Percentiles rank a stretch among this genome's conserved stretches.
These are phyloP conservation scores for Carlito syrichta DNA, from an alignment of 2,113 vertebrate species.

Conservation along the genomic window DNA sequence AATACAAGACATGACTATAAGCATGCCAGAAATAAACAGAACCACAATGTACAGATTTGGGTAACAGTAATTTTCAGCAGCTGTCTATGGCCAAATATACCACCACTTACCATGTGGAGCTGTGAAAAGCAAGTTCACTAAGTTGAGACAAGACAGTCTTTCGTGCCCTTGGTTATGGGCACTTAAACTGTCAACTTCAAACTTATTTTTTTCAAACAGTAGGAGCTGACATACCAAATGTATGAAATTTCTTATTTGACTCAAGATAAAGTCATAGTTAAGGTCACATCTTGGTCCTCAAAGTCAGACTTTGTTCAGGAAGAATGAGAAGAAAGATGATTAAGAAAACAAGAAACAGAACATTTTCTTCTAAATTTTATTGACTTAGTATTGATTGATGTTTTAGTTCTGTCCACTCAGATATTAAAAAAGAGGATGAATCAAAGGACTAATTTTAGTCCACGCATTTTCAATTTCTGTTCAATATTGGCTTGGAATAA, in stretches of 20 bases:
- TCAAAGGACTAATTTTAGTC: constrained; percentile 28
- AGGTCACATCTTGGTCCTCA: background rate
- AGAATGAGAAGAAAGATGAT: constrained; percentile 21
- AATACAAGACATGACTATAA: background rate
- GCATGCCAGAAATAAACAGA: background rate
- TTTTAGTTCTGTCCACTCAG: constrained; percentile 46
- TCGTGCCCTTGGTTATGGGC: background rate
- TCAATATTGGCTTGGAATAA: constrained; percentile 3
- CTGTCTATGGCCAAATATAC: background rate
- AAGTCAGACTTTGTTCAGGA: constrained; percentile 14
- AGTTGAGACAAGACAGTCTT: background rate
- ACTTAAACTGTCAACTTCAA: background rate
- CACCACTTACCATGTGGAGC: background rate
- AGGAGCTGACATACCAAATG: background rate
- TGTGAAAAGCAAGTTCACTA: background rate
- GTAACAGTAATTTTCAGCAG: background rate
- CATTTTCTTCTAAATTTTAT: constrained; percentile 44
- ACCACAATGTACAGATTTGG: background rate
- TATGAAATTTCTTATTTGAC: background rate
- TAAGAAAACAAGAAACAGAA: constrained; percentile 12
- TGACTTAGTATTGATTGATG: constrained; percentile 54
- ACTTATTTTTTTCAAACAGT: background rate
- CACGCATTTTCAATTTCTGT: constrained; percentile 18
- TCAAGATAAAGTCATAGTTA: constrained; percentile 31
- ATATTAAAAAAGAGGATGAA: constrained; percentile 31